These are phyloP conservation scores for Parauchenoglanis ngamensis DNA, from an alignment of 2,797 vertebrate genomes.

Conservation along the genomic window DNA sequence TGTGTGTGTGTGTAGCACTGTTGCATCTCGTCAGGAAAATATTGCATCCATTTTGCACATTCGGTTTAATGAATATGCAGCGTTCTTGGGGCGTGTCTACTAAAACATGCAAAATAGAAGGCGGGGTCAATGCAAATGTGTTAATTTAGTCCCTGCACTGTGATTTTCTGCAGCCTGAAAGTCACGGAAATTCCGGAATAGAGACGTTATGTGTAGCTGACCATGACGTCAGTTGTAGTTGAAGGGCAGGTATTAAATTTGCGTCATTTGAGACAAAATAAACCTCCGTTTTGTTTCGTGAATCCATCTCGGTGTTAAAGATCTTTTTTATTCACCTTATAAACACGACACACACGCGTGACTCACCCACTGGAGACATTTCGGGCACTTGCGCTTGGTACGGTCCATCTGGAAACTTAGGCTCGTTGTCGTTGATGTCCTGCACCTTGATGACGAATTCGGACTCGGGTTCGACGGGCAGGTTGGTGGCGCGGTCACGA, in stretches of 20 bases:
- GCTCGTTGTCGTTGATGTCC: conserved; percentile 93
- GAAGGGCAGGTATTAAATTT: neutral
- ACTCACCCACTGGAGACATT: conserved; percentile 89
- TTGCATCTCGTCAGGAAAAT: neutral
- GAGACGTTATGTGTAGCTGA: neutral
- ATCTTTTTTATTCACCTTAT: too few relatives aligned
- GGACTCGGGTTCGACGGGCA: conserved; percentile 84
- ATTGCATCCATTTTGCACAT: neutral
- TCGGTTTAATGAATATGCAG: neutral
- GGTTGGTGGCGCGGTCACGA: conserved; percentile 78
- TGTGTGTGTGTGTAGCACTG: conserved; percentile 3
- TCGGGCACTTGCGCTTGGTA: conserved; percentile 84
- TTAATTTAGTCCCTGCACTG: neutral
- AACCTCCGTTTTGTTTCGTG: neutral
- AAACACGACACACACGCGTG: too few relatives aligned
- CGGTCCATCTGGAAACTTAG: conserved; percentile 87
- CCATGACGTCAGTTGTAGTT: neutral
- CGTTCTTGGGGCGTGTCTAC: too few relatives aligned
- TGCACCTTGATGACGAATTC: conserved; percentile 93
- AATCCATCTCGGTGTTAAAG: neutral
- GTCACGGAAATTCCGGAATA: neutral
- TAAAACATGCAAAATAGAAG: neutral
- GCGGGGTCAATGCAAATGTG: neutral
- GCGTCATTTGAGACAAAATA: neutral
- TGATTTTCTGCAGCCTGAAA: neutral